Evolutionary conservation across 2,888 invertebrate species (phyloP).

Genomic region (Iphiclides podalirius): DNA sequence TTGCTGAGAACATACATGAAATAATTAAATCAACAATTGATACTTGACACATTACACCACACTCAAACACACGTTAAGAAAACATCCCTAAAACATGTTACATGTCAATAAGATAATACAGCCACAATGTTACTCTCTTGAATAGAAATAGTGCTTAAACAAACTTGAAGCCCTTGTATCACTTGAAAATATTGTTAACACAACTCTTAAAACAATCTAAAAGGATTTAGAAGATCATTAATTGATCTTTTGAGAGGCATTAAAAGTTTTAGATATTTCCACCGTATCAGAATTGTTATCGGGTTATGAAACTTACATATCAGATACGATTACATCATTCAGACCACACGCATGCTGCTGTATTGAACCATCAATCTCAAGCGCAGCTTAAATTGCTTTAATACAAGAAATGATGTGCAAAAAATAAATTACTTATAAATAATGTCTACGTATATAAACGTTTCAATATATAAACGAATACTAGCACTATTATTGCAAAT

Average conservation of each 20-base stretch:
- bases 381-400: background rate
- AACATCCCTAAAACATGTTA: conserved; percentile 3
- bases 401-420: background rate
- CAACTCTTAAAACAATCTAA: conserved; percentile 24
- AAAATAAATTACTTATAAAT: conserved; percentile 14
- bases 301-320: background rate
- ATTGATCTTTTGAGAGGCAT: conserved; percentile 30
- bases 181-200: conserved; percentile 16
- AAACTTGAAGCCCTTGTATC: conserved; percentile 4
- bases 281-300: conserved; percentile 1
- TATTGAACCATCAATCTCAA: background rate
- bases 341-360: background rate
- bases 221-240: conserved; percentile 25
- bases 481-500: conserved; percentile 18
- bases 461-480: conserved; percentile 7
- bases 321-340: conserved; percentile 7
- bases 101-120: conserved; percentile 5
- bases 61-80: conserved; percentile 31
- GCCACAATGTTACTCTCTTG: background rate
- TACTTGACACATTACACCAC: conserved; percentile 43
- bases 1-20: conserved; percentile 48
- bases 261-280: conserved; percentile 24
- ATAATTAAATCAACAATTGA: conserved; percentile 35
- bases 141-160: too few relatives aligned
- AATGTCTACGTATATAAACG: conserved; percentile 1